phyloP scores from a whole-genome alignment of 2,113 vertebrate genomes.

The Channa maculata region DNA sequence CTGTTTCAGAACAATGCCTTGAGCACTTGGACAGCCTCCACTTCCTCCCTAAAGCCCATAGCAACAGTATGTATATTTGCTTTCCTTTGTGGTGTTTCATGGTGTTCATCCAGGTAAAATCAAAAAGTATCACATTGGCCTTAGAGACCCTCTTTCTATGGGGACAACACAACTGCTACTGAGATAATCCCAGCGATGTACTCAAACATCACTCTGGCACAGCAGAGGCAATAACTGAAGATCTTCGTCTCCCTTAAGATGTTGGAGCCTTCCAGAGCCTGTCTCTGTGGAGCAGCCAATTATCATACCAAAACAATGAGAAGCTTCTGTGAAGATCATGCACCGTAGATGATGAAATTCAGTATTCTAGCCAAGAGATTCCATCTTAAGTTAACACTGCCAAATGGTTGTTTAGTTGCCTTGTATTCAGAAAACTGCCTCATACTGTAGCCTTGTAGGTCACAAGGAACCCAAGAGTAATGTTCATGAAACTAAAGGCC shows the following conservation, averaged over 20 bases:
- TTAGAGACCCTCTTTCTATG: conserved; percentile 5
- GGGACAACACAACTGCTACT: conserved; percentile 8
- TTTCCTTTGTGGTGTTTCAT: neutral
- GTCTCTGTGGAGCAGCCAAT: conserved; percentile 10
- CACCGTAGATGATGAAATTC: conserved; percentile 5
- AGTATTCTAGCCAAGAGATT: neutral
- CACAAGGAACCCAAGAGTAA: no score
- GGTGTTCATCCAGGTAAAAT: conserved; percentile 17
- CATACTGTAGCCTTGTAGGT: no score
- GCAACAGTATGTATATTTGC: neutral
- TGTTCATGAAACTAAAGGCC: no score
- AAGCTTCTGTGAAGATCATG: neutral
- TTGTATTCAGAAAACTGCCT: neutral
- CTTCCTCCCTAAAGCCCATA: neutral
- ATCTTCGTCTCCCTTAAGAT: conserved; percentile 17
- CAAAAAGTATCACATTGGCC: conserved; percentile 8
- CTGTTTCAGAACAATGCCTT: neutral
- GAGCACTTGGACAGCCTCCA: neutral
- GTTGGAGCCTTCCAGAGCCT: neutral
- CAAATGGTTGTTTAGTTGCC: neutral
- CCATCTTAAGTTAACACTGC: neutral
- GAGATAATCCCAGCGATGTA: conserved; percentile 21
- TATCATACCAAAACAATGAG: conserved; percentile 18
- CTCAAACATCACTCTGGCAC: conserved; percentile 27
- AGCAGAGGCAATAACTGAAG: conserved; percentile 32